Evolutionary conservation across 2,888 invertebrate species (phyloP), one percentile per base, ranked within the genome.

Genomic region (Onthophagus sagittarius): DNA sequence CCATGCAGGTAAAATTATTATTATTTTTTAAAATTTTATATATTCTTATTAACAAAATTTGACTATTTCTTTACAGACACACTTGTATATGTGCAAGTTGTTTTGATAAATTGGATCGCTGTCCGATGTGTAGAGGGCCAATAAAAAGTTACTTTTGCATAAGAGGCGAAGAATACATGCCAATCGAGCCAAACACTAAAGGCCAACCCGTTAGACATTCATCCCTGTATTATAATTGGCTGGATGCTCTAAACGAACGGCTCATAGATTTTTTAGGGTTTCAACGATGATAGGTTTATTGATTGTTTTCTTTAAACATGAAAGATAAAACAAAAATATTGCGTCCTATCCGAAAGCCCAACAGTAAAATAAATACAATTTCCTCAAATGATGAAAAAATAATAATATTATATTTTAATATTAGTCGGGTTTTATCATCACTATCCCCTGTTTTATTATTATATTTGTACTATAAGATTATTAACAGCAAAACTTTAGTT

Each of bases 81-180:
- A 94, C 95, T 3, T 95, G 95, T 80, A 91, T 95, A 62, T 96
- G 96, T 84, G 91, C 92, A 23, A 88, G 90, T 67, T 96, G 95
- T 82, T 92, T 95, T 81, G 90, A 90, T 67, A 93, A 93, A 83
- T 86, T 96, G 77, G 93, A 94, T 83, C 90, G 93, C 78, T 96
- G 96, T 83, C 96, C 96, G 15, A 94, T 96, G 88, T 96, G 96
- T 85, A 89, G 95, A 75, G 92, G 93, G 78, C 91, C 90, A 64
- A 94, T 95, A 80, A 91, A 91, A 78, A 92, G 93, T 80, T 95
- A 94, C 87, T 95, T 95, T 87, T 93, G 94, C 84, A 94, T 93
- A 81, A 86, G 93, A 64, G 90, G 91, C 78, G 93, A 94, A 80
- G 93, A 93, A 74, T 93, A 93, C 84, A 85, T 90, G 89, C 89